These are phyloP conservation scores for rabbit (Oryctolagus cuniculus) DNA, from an alignment of 2,113 vertebrate genomes.

Conservation along the genomic window mOryCun1.1 NC_091447.1:37014001-37014500, in stretches of 20 bases:
- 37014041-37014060: not conserved
- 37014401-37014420: not conserved
- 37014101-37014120: not conserved
- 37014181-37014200: not conserved
- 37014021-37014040: not conserved
- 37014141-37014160: not conserved
- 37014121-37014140: not conserved
- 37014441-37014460: not conserved
- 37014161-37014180: not conserved
- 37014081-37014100: not conserved
- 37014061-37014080: not conserved
- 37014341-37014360: not conserved
- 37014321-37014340: not conserved
- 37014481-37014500: not conserved
- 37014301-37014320: constrained; percentile 1
- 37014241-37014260: not conserved
- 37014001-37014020: not conserved
- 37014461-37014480: not conserved
- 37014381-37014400: not conserved
- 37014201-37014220: not conserved
- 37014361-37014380: not conserved
- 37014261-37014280: not conserved
- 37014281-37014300: constrained; percentile 42
- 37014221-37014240: constrained; percentile 21
- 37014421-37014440: not conserved